Conservation (phyloP, 2,113 vertebrate genomes). For the Carassius auratus region DNA sequence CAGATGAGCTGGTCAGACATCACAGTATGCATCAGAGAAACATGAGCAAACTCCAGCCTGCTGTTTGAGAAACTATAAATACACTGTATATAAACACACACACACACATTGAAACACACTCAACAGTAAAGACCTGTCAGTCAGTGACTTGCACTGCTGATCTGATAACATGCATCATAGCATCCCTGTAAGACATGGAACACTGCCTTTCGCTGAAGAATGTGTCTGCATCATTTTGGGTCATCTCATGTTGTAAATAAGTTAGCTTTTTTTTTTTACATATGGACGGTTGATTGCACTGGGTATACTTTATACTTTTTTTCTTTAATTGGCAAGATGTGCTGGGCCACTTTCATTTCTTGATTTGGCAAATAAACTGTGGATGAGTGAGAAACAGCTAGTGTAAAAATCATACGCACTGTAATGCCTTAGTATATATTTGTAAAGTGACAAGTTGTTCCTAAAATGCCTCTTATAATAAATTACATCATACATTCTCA, state of each 20-base stretch:
- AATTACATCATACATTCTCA: conserved; percentile 25
- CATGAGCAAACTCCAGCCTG: conserved; percentile 93
- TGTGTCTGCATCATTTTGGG: background rate
- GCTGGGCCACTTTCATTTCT: conserved; percentile 12
- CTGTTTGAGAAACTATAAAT: conserved; percentile 77
- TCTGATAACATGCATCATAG: background rate
- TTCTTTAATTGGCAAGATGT: background rate
- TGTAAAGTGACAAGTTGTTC: conserved; percentile 22
- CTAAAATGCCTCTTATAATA: conserved; percentile 19
- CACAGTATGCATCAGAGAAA: conserved; percentile 99
- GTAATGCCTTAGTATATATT: conserved; percentile 36
- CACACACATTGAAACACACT: conserved; percentile 38
- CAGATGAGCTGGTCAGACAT: conserved; percentile 96
- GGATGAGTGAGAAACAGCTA: background rate
- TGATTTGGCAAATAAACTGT: background rate
- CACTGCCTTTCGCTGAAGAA: background rate
- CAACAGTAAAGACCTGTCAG: conserved; percentile 12
- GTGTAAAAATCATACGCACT: conserved; percentile 17
- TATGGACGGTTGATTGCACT: conserved; percentile 15
- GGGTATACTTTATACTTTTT: background rate
- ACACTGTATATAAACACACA: background rate
- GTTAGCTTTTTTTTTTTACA: background rate
- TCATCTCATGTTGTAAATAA: conserved; percentile 37
- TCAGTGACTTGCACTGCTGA: background rate
- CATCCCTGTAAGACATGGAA: conserved; percentile 6